phyloP scores from a whole-genome alignment of 2,888 invertebrate species.

The Rosalia funebris region DNA sequence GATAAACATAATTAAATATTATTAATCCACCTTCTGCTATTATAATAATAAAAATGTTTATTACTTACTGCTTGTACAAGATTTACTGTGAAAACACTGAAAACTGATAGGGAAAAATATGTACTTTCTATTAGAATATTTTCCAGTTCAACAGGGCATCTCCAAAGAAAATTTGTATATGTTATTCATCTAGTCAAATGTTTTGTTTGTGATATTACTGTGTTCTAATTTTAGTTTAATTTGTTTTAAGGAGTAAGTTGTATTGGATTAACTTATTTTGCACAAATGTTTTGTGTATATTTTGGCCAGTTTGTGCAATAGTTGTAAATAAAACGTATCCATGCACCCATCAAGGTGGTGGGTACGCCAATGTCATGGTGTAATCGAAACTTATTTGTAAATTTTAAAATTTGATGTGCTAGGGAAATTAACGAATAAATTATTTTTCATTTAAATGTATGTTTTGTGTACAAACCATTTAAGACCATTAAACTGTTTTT shows the following conservation, averaged over 20 bases:
- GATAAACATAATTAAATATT: no score
- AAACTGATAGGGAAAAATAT: no score
- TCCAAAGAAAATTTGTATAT: no score
- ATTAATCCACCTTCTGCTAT: no score
- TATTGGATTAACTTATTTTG: slow-evolving; percentile 27
- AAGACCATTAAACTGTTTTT: no score
- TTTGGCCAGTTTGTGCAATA: slow-evolving; percentile 46
- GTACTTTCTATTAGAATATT: no score
- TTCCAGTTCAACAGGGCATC: no score
- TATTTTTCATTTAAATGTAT: slow-evolving; percentile 26
- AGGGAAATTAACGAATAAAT: slow-evolving; percentile 25
- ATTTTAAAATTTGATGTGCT: slow-evolving; percentile 23
- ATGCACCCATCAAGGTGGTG: not conserved
- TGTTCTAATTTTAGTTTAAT: slow-evolving; percentile 24
- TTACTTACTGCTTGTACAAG: no score
- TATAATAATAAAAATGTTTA: no score
- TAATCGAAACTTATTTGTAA: slow-evolving; percentile 19
- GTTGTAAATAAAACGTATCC: slow-evolving; percentile 30
- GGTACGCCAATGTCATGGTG: slow-evolving; percentile 6
- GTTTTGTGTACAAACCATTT: not conserved
- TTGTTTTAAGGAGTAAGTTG: slow-evolving; percentile 7
- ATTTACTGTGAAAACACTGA: no score
- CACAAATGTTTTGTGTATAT: slow-evolving; percentile 37
- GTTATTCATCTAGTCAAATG: slow-evolving; percentile 28
- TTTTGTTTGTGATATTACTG: slow-evolving; percentile 32